phyloP scores from a whole-genome alignment of 2,113 vertebrate genomes.

The Nansenia antarctica region DNA sequence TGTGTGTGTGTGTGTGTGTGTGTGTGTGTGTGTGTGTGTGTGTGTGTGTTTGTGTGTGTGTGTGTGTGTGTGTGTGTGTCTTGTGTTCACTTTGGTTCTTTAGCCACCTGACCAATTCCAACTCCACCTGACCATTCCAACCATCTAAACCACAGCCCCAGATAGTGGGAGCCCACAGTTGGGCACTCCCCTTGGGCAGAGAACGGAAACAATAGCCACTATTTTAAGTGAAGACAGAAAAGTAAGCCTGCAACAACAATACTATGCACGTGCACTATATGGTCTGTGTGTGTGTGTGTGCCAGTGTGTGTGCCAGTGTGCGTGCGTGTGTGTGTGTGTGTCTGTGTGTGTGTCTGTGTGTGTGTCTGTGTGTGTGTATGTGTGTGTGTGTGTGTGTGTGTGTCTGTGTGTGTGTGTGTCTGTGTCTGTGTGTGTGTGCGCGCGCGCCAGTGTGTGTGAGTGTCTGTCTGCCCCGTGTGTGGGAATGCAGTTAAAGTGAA shows the following conservation, averaged over 20 bases:
- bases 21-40: background rate
- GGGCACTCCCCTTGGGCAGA: too few species aligned
- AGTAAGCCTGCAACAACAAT: too few species aligned
- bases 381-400: background rate
- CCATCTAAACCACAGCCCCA: too few species aligned
- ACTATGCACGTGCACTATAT: too few species aligned
- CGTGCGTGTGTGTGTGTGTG: background rate
- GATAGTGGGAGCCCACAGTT: too few species aligned
- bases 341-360: background rate
- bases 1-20: background rate
- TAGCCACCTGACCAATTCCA: background rate
- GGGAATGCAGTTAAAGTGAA: slow-evolving; percentile 40
- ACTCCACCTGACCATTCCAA: too few species aligned
- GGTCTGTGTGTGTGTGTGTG: too few species aligned
- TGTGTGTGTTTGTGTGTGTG: background rate
- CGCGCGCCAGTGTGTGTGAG: slow-evolving; percentile 9
- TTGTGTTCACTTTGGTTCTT: background rate
- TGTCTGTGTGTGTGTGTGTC: slow-evolving; percentile 6
- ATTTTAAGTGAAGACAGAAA: too few species aligned
- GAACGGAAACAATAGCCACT: too few species aligned
- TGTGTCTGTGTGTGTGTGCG: slow-evolving; percentile 12
- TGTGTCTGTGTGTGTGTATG: background rate
- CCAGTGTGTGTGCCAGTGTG: background rate
- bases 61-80: background rate
- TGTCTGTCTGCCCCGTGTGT: slow-evolving; percentile 4